These are phyloP conservation scores for Microcebus tavaratra DNA, from an alignment of 2,113 vertebrate genomes.

Conservation along the genomic window DNA sequence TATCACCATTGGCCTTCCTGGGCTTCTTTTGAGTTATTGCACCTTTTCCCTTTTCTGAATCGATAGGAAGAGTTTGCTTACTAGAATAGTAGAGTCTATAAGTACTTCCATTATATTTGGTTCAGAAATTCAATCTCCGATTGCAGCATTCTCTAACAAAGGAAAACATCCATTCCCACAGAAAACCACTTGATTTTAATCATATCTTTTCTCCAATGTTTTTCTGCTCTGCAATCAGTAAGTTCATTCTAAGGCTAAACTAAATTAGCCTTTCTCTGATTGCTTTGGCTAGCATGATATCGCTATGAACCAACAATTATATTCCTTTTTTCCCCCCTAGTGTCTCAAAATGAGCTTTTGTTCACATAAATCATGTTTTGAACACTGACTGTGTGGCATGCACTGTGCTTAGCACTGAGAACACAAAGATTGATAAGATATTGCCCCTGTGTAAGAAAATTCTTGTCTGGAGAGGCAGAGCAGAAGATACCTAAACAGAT, in stretches of 20 bases:
- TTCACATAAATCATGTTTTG: neutral
- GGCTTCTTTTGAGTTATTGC: neutral
- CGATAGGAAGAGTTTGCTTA: neutral
- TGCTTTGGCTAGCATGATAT: neutral
- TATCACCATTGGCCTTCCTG: neutral
- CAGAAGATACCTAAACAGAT: neutral
- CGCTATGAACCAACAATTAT: neutral
- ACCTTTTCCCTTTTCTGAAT: neutral
- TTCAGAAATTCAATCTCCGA: constrained; percentile 37
- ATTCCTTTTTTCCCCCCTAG: neutral
- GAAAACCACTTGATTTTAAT: constrained; percentile 22
- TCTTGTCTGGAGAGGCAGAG: neutral
- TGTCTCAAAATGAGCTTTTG: constrained; percentile 13
- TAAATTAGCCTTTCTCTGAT: constrained; percentile 27
- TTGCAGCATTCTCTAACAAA: neutral
- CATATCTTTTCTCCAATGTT: neutral
- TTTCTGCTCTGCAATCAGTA: constrained; percentile 1
- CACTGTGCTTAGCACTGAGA: neutral
- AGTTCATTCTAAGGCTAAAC: constrained; percentile 22
- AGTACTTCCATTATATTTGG: neutral
- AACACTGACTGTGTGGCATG: neutral
- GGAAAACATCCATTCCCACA: constrained; percentile 5
- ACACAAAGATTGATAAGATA: neutral
- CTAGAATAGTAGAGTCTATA: neutral
- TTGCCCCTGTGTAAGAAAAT: neutral